phyloP scores from a whole-genome alignment of 2,888 invertebrate species.

The Tineola bisselliella region DNA sequence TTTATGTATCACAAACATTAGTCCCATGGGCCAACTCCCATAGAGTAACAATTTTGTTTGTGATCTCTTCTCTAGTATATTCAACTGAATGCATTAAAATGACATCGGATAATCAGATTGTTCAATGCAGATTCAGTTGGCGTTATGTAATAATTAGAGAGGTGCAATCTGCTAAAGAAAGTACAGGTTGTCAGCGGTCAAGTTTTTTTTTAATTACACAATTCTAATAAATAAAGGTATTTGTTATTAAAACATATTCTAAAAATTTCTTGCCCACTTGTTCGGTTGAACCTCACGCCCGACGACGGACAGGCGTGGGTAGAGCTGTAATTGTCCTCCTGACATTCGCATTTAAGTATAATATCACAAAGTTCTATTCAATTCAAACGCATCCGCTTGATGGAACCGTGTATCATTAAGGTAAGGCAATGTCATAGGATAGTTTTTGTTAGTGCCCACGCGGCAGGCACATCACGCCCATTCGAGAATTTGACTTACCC shows the following conservation, averaged over 20 bases:
- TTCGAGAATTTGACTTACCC: conserved; percentile 59
- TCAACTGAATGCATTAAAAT: no score
- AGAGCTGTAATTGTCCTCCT: conserved; percentile 56
- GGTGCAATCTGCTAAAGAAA: neutral
- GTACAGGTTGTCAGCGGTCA: neutral
- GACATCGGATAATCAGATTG: conserved; percentile 8
- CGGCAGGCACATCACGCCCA: conserved; percentile 34
- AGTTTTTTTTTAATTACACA: neutral
- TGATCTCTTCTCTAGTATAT: no score
- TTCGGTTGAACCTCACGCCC: conserved; percentile 23
- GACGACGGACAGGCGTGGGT: conserved; percentile 43
- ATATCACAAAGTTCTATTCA: conserved; percentile 40
- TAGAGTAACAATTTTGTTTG: no score
- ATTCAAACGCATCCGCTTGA: conserved; percentile 7
- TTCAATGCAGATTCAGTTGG: neutral
- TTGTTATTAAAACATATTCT: conserved; percentile 18
- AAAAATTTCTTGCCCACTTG: conserved; percentile 57
- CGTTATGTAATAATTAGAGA: neutral
- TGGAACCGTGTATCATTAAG: conserved; percentile 39
- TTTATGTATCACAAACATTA: no score
- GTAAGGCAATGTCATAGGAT: conserved; percentile 57
- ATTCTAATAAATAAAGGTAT: neutral
- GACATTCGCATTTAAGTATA: conserved; percentile 36
- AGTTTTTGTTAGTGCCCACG: conserved; percentile 65
- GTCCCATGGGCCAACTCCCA: no score